Conservation (phyloP, 2,888 invertebrate genomes). For the Parasteatoda lunata region DNA sequence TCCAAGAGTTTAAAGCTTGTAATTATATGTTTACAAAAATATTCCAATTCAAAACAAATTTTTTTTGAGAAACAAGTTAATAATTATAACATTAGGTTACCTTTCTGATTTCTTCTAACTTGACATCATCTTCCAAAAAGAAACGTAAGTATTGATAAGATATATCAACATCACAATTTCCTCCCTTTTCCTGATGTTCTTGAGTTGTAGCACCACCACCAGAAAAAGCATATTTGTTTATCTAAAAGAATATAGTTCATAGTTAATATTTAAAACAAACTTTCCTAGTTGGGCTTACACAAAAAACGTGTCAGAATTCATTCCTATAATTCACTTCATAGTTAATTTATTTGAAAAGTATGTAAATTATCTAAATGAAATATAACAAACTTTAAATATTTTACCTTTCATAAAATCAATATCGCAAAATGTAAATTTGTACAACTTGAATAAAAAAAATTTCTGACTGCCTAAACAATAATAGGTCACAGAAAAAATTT, state of each 20-base stretch:
- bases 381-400: too few species aligned
- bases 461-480: too few species aligned
- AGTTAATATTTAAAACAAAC: background rate
- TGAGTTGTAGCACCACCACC: conserved; percentile 95
- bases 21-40: too few species aligned
- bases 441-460: too few species aligned
- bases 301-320: too few species aligned
- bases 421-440: too few species aligned
- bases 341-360: too few species aligned
- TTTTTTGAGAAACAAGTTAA: background rate
- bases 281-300: background rate
- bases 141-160: conserved; percentile 95
- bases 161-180: conserved; percentile 97
- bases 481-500: too few species aligned
- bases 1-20: too few species aligned
- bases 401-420: too few species aligned
- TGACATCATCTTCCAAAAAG: conserved; percentile 94
- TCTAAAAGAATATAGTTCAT: conserved; percentile 76
- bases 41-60: background rate
- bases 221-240: conserved; percentile 96
- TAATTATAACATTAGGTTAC: conserved; percentile 73
- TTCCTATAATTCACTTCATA: too few species aligned
- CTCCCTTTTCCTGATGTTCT: conserved; percentile 87
- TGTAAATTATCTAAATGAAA: too few species aligned
- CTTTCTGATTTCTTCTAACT: conserved; percentile 83